Percentiles rank a stretch among this genome's conserved stretches.
These are phyloP conservation scores for Julus scanicus DNA, from an alignment of 2,888 invertebrate genomes.

Conservation along the genomic window DNA sequence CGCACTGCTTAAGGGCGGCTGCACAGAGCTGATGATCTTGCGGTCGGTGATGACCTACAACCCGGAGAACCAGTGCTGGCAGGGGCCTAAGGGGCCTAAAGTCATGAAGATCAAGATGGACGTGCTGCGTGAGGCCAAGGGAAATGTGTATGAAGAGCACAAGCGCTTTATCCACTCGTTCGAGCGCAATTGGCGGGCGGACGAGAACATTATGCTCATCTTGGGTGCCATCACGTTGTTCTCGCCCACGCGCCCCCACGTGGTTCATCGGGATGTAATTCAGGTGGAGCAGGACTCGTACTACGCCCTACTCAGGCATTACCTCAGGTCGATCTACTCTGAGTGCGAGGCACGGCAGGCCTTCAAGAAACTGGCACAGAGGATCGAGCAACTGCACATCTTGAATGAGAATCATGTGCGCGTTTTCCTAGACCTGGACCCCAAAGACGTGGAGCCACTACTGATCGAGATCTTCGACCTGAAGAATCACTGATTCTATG, in stretches of 20 bases:
- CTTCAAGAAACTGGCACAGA: constrained; percentile 88
- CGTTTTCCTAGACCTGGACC: constrained; percentile 92
- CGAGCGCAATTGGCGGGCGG: constrained; percentile 83
- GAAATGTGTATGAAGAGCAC: constrained; percentile 88
- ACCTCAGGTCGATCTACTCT: constrained; percentile 76
- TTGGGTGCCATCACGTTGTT: constrained; percentile 92
- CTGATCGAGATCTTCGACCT: constrained; percentile 95
- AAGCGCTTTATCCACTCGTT: constrained; percentile 87
- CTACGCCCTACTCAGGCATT: constrained; percentile 84
- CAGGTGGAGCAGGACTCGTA: constrained; percentile 90
- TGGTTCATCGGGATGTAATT: constrained; percentile 86
- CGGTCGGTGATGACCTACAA: constrained; percentile 93
- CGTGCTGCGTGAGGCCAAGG: constrained; percentile 89
- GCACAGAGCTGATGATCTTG: constrained; percentile 95
- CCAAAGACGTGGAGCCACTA: constrained; percentile 88
- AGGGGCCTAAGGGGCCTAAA: constrained; percentile 69
- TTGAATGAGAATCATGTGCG: constrained; percentile 91
- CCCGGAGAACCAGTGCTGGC: constrained; percentile 88
- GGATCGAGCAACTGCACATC: constrained; percentile 88
- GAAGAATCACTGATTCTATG: constrained; percentile 68
- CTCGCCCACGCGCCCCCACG: constrained; percentile 81
- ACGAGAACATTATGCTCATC: constrained; percentile 90
- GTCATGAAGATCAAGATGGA: constrained; percentile 83
- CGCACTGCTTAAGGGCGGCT: constrained; percentile 87
- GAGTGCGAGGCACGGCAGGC: constrained; percentile 89